Percentiles rank a stretch among this genome's conserved stretches.
These are phyloP conservation scores for Catamblyrhynchus diadema DNA, from an alignment of 2,797 vertebrate species.

Conservation along the genomic window DNA sequence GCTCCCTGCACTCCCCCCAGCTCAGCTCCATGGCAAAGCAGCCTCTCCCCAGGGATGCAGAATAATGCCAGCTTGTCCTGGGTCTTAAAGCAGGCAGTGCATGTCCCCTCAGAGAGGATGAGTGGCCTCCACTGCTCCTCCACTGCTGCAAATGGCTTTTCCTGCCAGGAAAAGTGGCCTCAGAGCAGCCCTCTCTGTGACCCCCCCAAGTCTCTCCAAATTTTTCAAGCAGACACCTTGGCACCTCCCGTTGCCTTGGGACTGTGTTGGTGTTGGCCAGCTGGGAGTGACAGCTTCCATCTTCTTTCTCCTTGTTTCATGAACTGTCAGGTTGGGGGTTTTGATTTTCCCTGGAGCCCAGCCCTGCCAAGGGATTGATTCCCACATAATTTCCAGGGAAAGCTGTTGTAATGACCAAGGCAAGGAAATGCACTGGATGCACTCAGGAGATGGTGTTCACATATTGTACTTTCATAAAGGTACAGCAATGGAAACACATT, in stretches of 20 bases:
- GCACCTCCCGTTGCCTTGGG: slow-evolving; percentile 41
- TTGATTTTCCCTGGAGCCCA: slow-evolving; percentile 68
- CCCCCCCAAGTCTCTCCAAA: slow-evolving; percentile 13
- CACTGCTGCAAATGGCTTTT: not conserved
- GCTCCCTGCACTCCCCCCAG: not conserved
- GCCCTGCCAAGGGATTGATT: slow-evolving; percentile 55
- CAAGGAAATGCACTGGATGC: slow-evolving; percentile 40
- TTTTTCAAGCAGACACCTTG: slow-evolving; percentile 66
- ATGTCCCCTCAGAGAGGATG: not conserved
- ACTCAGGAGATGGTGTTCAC: slow-evolving; percentile 4
- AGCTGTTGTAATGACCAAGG: slow-evolving; percentile 35
- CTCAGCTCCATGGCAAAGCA: not conserved
- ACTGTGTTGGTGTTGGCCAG: slow-evolving; percentile 71
- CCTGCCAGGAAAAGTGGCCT: not conserved
- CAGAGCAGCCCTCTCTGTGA: not conserved
- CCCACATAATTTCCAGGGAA: slow-evolving; percentile 66
- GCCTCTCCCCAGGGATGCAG: not conserved
- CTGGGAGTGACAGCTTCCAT: slow-evolving; percentile 59
- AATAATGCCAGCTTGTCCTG: not conserved
- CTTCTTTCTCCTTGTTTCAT: slow-evolving; percentile 55
- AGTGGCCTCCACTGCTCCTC: not conserved
- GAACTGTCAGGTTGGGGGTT: slow-evolving; percentile 56
- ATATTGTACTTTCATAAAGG: slow-evolving; percentile 60
- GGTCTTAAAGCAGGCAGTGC: not conserved
- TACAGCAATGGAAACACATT: slow-evolving; percentile 63